A percentile compares a stretch with the other conserved stretches of the same genome.
These are phyloP conservation scores for Pogonocherus hispidulus DNA, from an alignment of 2,888 invertebrate species.

Conservation along the genomic window DNA sequence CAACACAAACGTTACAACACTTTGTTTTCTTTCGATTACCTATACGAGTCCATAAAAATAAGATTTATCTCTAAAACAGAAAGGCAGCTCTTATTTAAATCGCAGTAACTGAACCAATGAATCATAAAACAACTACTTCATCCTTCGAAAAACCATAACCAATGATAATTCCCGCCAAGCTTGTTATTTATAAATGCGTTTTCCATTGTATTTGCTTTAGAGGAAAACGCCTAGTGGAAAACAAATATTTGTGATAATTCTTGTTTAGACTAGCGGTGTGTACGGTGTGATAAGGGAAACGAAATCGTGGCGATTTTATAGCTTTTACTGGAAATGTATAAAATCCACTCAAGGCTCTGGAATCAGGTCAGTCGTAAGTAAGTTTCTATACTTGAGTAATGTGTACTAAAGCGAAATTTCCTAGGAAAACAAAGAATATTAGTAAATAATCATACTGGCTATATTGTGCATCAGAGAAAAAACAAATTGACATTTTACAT, in stretches of 20 bases:
- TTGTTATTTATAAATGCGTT: slow-evolving; percentile 10
- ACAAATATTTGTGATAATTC: background rate
- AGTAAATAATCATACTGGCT: no score
- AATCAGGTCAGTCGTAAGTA: no score
- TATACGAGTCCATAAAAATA: slow-evolving; percentile 10
- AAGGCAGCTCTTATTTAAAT: slow-evolving; percentile 6
- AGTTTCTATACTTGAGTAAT: no score
- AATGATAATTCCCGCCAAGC: slow-evolving; percentile 16
- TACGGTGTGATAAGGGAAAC: background rate
- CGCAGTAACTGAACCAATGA: slow-evolving; percentile 16
- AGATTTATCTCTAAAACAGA: slow-evolving; percentile 19
- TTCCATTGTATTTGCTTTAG: slow-evolving; percentile 9
- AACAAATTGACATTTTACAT: no score
- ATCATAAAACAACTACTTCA: slow-evolving; percentile 23
- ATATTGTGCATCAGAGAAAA: no score
- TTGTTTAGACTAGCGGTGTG: background rate
- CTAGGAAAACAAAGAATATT: no score
- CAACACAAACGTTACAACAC: background rate
- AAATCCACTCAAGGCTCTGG: no score
- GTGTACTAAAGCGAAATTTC: no score
- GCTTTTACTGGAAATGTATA: background rate
- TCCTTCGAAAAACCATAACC: slow-evolving; percentile 2
- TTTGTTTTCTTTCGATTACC: slow-evolving; percentile 5
- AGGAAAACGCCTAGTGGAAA: slow-evolving; percentile 6
- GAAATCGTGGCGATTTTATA: background rate